Base-by-base conservation (phyloP, 2,113 vertebrate genomes). In the Limnothrissa miodon region DNA sequence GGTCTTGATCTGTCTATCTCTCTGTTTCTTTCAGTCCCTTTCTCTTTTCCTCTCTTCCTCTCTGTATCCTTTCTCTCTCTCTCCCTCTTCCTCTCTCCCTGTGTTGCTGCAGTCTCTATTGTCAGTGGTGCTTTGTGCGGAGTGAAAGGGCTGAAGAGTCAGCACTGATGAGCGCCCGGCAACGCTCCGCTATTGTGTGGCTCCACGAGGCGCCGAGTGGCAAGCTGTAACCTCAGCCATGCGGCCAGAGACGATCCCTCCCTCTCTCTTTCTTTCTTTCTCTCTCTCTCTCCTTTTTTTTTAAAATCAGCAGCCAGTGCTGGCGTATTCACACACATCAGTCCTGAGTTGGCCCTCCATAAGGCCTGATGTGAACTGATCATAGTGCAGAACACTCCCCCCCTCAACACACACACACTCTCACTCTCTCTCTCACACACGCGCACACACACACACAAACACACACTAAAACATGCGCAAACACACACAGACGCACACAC, bases 81-180 rank as follows among this genome's bases (percentile, higher is more conserved):
- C n/a, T n/a, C n/a, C n/a, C n/a, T n/a, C n/a, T n/a, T n/a, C n/a
- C n/a, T n/a, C n/a, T n/a, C n/a, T n/a, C n/a, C n/a, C n/a, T n/a
- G n/a, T n/a, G n/a, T n/a, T n/a, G n/a, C n/a, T 21, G 0, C 23
- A 66, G 84, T 80, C 85, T 85, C 90, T 86, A 78, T 90, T 92
- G 90, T 91, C 84, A 83, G 81, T 81, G 5, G 85, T 59, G 45
- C 78, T 89, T 83, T 92, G 90, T 91, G 90, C n/a, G 91, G 74
- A 85, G 83, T 92, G 87, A 91, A 91, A 91, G 89, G 89, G 91
- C 93, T 93, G 92, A 92, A 91, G 86, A 90, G 90, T 88, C 88
- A 87, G 83, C 85, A 86, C 87, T 88, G 90, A 92, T 86, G 92
- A 88, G 89, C 89, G 87, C 87, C 48, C 19, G 85, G 62, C 51